A percentile compares a stretch with the other conserved stretches of the same genome.
Evolutionary conservation across 1,140 invertebrate species (phyloP).

Genomic region (Adelges cooleyi): DNA sequence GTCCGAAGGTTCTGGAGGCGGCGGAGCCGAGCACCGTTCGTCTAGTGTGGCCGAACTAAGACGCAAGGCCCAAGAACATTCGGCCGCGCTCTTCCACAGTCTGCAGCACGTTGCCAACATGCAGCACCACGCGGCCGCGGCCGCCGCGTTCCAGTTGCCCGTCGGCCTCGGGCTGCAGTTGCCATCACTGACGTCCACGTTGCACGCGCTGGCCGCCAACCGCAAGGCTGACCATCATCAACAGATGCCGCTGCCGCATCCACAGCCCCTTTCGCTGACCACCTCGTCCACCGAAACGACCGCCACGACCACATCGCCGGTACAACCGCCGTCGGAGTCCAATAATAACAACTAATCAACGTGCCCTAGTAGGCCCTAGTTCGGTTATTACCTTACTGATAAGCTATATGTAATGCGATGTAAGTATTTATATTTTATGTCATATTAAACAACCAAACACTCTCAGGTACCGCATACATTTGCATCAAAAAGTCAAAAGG

Average conservation of each 20-base stretch:
- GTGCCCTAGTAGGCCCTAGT: too few relatives aligned
- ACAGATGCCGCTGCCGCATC: not conserved
- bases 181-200: constrained; percentile 41
- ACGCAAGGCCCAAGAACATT: constrained; percentile 81
- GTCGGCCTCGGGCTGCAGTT: constrained; percentile 40
- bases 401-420: too few relatives aligned
- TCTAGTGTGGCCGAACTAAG: constrained; percentile 74
- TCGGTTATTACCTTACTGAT: too few relatives aligned
- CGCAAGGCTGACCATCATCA: not conserved
- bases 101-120: constrained; percentile 47
- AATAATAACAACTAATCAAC: not conserved
- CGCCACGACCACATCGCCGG: not conserved
- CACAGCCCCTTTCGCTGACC: constrained; percentile 13
- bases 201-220: constrained; percentile 34
- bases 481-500: too few relatives aligned
- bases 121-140: constrained; percentile 43
- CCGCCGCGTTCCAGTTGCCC: constrained; percentile 32
- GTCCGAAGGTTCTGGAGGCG: constrained; percentile 7
- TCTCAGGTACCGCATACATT: too few relatives aligned
- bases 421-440: too few relatives aligned
- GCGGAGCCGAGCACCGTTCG: constrained; percentile 46
- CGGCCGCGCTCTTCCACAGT: constrained; percentile 65
- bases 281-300: not conserved
- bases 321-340: not conserved
- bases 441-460: too few relatives aligned